These are phyloP conservation scores for Lamprotornis superbus DNA, from an alignment of 2,113 vertebrate species.

Conservation along the genomic window DNA sequence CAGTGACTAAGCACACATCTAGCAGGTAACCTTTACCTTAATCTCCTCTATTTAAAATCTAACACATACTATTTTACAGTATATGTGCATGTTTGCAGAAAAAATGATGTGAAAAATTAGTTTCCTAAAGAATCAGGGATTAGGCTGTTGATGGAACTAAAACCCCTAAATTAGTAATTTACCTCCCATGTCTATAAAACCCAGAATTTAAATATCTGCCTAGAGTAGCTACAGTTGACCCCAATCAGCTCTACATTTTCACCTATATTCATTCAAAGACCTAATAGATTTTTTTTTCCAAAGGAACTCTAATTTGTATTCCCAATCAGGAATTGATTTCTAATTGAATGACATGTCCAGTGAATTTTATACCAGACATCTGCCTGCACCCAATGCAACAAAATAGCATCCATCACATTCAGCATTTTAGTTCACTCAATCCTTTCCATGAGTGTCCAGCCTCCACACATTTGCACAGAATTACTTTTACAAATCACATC, in stretches of 20 bases:
- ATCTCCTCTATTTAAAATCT: neutral
- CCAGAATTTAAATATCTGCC: neutral
- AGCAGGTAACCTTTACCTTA: neutral
- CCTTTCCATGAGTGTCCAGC: neutral
- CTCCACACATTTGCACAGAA: neutral
- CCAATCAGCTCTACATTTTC: neutral
- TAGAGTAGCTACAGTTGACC: neutral
- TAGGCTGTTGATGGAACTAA: neutral
- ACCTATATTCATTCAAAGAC: too few relatives aligned
- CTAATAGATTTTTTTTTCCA: neutral
- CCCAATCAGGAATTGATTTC: neutral
- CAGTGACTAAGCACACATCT: neutral
- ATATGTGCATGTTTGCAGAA: neutral
- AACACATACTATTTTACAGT: neutral
- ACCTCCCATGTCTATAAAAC: neutral
- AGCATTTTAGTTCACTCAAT: neutral
- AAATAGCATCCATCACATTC: neutral
- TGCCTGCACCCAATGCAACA: rapidly evolving
- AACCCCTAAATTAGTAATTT: neutral
- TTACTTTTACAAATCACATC: neutral
- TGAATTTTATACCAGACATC: neutral
- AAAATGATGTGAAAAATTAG: neutral
- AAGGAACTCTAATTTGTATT: neutral
- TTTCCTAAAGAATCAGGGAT: neutral
- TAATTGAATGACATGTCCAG: neutral